phyloP scores from a whole-genome alignment of 2,113 vertebrate genomes.

The Podiceps cristatus region DNA sequence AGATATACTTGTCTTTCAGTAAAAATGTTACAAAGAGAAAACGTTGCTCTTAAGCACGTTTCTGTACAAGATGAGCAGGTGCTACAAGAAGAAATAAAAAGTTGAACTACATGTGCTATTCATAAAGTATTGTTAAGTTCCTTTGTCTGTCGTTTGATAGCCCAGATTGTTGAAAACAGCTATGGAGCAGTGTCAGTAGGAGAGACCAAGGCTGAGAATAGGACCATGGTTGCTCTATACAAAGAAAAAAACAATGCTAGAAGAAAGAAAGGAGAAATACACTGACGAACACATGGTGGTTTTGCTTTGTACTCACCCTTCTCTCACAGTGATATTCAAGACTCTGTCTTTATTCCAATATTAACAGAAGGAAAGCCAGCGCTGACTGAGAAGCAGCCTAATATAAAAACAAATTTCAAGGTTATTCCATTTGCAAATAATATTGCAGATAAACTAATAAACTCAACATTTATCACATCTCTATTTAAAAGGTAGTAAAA shows the following conservation, averaged over 20 bases:
- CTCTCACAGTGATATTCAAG: not conserved
- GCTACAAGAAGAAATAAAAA: not conserved
- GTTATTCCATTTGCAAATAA: not conserved
- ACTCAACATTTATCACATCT: not conserved
- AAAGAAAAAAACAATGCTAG: not conserved
- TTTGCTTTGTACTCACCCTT: not conserved
- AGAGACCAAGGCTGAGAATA: not conserved
- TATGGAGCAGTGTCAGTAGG: not conserved
- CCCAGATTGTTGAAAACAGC: not conserved
- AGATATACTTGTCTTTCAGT: not conserved
- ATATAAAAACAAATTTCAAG: not conserved
- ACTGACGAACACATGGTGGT: not conserved
- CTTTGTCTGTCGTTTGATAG: not conserved
- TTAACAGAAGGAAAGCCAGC: not conserved
- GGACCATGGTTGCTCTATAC: not conserved
- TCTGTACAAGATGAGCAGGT: not conserved
- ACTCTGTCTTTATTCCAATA: not conserved
- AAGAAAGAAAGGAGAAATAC: not conserved
- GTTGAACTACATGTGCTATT: not conserved
- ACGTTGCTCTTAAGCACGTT: not conserved
- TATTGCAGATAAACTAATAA: not conserved
- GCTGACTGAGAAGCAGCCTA: not conserved
- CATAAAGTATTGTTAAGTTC: not conserved
- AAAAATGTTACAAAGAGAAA: not conserved
- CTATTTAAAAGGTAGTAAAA: not conserved